Conservation (phyloP, 1,140 invertebrate genomes). For the Tribolium madens region DNA sequence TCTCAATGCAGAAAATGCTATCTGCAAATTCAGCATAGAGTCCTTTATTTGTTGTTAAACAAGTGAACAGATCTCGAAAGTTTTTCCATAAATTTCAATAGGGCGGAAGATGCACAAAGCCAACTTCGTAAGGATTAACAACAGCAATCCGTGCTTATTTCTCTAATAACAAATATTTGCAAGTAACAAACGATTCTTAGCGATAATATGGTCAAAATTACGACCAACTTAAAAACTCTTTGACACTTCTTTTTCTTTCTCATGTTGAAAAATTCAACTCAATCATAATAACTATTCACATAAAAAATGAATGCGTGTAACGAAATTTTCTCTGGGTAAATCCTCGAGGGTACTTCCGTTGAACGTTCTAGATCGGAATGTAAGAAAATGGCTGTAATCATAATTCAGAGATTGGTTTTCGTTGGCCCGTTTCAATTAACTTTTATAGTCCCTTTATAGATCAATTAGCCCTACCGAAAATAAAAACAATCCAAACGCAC, state of each 20-base stretch:
- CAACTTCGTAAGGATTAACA: slow-evolving; percentile 32
- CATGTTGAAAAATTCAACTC: neutral
- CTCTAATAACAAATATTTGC: slow-evolving; percentile 17
- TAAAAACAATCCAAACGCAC: too few relatives aligned
- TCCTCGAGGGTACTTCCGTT: neutral
- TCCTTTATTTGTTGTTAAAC: slow-evolving; percentile 42
- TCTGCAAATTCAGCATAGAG: slow-evolving; percentile 20
- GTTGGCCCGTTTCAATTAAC: slow-evolving; percentile 15
- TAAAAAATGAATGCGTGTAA: neutral
- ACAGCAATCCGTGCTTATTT: slow-evolving; percentile 14
- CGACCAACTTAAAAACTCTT: too few relatives aligned
- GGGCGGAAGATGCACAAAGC: slow-evolving; percentile 39
- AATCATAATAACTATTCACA: neutral
- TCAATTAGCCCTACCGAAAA: too few relatives aligned
- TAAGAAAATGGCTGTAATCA: slow-evolving; percentile 23
- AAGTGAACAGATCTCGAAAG: slow-evolving; percentile 41
- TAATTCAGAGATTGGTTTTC: slow-evolving; percentile 7
- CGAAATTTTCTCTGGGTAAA: neutral
- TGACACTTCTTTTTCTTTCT: too few relatives aligned
- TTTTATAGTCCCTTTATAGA: slow-evolving; percentile 2
- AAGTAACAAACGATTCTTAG: neutral
- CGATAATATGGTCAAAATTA: neutral
- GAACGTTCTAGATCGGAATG: neutral
- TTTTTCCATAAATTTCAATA: slow-evolving; percentile 47
- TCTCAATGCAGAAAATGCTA: slow-evolving; percentile 19